These are phyloP conservation scores for Cynopterus sphinx DNA, from an alignment of 2,797 vertebrate species.

Conservation along the genomic window DNA sequence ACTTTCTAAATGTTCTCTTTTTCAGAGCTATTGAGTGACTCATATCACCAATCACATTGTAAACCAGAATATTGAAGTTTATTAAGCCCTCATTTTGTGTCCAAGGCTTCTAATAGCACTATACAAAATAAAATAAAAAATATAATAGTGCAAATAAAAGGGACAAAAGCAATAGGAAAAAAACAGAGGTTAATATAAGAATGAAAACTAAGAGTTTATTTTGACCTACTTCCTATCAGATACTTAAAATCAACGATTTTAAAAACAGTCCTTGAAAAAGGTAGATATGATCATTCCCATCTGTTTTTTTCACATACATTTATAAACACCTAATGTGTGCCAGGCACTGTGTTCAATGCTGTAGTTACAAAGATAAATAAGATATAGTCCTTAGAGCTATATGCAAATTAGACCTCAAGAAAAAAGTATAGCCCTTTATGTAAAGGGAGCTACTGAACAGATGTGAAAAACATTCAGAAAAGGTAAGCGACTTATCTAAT, in stretches of 20 bases:
- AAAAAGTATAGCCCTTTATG: neutral
- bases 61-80: neutral
- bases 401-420: neutral
- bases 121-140: neutral
- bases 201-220: neutral
- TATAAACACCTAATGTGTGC: neutral
- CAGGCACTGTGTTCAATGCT: neutral
- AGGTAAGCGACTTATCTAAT: neutral
- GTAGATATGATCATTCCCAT: neutral
- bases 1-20: neutral
- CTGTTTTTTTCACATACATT: neutral
- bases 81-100: neutral
- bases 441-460: conserved; percentile 15
- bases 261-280: neutral
- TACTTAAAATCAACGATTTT: neutral
- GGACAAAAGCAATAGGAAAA: neutral
- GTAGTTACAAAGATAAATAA: neutral
- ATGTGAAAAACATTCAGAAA: conserved; percentile 34
- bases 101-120: neutral
- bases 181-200: neutral
- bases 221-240: neutral
- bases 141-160: neutral
- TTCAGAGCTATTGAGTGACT: neutral
- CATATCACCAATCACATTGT: neutral
- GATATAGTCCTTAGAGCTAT: neutral